Evolutionary conservation across 2,113 vertebrate genomes (phyloP).

Genomic region (Porphyrio hochstetteri): DNA sequence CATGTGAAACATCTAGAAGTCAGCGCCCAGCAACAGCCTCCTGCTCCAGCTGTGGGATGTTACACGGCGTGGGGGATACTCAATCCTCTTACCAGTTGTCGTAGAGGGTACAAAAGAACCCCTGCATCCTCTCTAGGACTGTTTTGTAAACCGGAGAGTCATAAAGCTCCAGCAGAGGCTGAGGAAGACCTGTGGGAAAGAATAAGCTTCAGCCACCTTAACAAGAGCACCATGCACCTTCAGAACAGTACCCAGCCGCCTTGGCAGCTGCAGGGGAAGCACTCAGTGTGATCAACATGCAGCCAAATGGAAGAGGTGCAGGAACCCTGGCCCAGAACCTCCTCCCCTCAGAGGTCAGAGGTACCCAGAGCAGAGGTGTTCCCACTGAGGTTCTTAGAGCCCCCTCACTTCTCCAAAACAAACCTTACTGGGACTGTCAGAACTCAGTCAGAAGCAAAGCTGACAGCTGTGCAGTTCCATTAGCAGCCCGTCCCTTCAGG

Average conservation of each 20-base stretch:
- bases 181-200: slow-evolving; percentile 81
- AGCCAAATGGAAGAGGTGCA: neutral
- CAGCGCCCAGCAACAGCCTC: neutral
- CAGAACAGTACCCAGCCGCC: neutral
- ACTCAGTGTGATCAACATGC: neutral
- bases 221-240: neutral
- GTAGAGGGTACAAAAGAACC: slow-evolving; percentile 89
- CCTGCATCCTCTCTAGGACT: slow-evolving; percentile 90
- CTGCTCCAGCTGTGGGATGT: neutral
- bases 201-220: neutral
- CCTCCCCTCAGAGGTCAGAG: neutral
- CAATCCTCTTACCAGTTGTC: slow-evolving; percentile 88
- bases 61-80: neutral
- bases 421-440: neutral
- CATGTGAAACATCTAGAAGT: neutral
- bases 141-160: slow-evolving; percentile 89
- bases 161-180: slow-evolving; percentile 83
- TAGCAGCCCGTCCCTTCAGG: neutral
- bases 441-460: neutral
- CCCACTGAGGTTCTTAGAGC: neutral
- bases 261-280: neutral
- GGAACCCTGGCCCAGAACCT: neutral
- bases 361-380: neutral
- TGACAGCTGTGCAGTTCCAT: neutral
- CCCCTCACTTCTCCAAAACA: neutral